Base-by-base conservation (phyloP, 2,797 vertebrate genomes). In the Nyctalus aviator region DNA sequence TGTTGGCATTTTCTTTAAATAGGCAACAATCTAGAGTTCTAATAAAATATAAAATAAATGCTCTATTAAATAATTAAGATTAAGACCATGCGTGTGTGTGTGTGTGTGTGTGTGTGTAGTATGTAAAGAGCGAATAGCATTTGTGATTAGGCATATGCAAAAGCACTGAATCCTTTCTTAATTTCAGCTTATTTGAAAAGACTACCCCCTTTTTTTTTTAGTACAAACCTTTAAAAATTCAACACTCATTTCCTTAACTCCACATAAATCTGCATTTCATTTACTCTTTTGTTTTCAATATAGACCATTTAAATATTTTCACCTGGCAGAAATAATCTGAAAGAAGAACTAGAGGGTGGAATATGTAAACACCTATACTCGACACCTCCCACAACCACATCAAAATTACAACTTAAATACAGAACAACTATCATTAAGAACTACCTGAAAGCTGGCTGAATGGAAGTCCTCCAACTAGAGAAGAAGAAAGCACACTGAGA, bases 141-240 rank as follows among this genome's bases (percentile, higher is more conserved):
- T 55, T 95, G 15, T 57, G 32, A 73, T 57, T 64, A 84, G 8
- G 72, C 9, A 6, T 57, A 23, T 30, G 21, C 57, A 79, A 75
- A 41, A 78, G 20, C 44, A 73, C 3, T 66, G 10, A 37, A 32
- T 82, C 11, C 8, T 77, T 27, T 41, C 68, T 84, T 76, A 66
- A 55, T 82, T 18, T 66, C 23, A 32, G 35, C 35, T 75, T 53
- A 81, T 25, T 88, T 73, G n/a, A 94, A 92, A 85, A 72, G 23
- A 84, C 57, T 44, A 23, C 44, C 41, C n/a, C n/a, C 82, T 75
- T 68, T 17, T 48, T 44, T 44, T 77, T 53, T 69, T 8, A 86
- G 41, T 25, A 78, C 17, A 55, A 72, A n/a, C 10, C 17, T 79
- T 68, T 73, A 48, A 81, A 71, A 81, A 71, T 81, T 82, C 53